Evolutionary conservation across 2,888 invertebrate genomes (phyloP).

Genomic region (Invenusta paracnida): DNA sequence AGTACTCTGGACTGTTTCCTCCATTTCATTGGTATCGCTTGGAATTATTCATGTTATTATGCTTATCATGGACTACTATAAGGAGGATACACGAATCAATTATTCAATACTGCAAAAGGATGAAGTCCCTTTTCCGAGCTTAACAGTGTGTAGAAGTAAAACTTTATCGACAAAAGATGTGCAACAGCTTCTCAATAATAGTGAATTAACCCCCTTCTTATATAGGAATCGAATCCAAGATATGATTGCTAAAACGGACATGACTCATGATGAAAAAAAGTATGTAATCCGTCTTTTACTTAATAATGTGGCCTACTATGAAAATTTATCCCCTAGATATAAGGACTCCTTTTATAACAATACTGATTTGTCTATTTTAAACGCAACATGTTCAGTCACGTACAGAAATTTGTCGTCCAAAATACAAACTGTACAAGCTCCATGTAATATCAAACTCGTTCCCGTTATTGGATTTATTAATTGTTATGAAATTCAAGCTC

Average conservation of each 20-base stretch:
- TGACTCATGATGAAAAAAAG: not conserved
- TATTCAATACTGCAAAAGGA: not conserved
- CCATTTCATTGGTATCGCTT: not conserved
- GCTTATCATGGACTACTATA: not conserved
- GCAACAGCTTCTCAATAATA: not conserved
- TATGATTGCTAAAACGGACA: not conserved
- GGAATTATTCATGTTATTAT: not conserved
- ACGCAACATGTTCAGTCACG: too few relatives aligned
- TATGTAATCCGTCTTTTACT: not conserved
- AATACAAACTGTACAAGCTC: not conserved
- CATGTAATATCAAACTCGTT: not conserved
- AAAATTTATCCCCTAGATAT: not conserved
- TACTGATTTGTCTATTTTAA: too few relatives aligned
- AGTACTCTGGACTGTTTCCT: not conserved
- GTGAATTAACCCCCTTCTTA: not conserved
- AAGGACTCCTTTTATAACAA: too few relatives aligned
- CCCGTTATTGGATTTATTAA: not conserved
- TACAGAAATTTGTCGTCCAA: too few relatives aligned
- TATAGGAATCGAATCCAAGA: not conserved
- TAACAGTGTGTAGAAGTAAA: not conserved
- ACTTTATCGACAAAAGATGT: not conserved
- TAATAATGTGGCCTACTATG: not conserved
- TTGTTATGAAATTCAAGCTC: not conserved
- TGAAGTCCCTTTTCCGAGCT: not conserved
- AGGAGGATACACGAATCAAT: not conserved